phyloP scores from a whole-genome alignment of 2,113 vertebrate species.

The Micromys minutus region DNA sequence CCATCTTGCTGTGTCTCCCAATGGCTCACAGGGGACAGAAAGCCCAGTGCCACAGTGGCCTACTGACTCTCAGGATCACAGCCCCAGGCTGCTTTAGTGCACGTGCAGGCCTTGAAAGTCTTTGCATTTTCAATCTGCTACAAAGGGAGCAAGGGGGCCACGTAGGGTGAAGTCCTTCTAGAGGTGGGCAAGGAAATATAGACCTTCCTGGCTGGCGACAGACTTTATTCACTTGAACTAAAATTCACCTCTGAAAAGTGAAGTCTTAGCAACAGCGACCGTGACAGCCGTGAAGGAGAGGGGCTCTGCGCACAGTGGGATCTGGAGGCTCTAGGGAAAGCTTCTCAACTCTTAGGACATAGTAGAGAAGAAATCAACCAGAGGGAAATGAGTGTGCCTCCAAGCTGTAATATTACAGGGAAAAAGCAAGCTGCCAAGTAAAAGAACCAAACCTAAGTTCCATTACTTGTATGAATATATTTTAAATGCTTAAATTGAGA shows the following conservation, averaged over 20 bases:
- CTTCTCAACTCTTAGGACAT: not conserved
- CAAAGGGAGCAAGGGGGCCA: not conserved
- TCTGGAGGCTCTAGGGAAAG: not conserved
- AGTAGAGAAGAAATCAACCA: not conserved
- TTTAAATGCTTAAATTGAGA: not conserved
- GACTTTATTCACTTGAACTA: not conserved
- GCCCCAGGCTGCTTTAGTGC: not conserved
- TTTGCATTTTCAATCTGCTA: not conserved
- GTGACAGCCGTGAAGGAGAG: not conserved
- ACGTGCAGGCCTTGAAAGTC: not conserved
- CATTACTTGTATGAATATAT: not conserved
- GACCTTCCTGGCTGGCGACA: not conserved
- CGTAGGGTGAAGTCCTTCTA: not conserved
- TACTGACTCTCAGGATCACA: not conserved
- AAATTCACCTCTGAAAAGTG: slow-evolving; percentile 18
- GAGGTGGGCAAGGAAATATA: not conserved
- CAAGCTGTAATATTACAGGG: not conserved
- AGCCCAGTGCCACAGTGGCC: not conserved
- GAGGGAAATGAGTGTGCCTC: not conserved
- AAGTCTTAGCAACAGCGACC: not conserved
- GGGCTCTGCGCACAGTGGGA: not conserved
- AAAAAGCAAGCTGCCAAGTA: not conserved
- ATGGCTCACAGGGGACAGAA: not conserved
- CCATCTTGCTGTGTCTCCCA: fast-evolving
- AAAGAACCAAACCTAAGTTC: not conserved